A percentile compares a stretch with the other conserved stretches of the same genome.
phyloP scores from a whole-genome alignment of 1,140 invertebrate species.

The Magallana gigas region DNA sequence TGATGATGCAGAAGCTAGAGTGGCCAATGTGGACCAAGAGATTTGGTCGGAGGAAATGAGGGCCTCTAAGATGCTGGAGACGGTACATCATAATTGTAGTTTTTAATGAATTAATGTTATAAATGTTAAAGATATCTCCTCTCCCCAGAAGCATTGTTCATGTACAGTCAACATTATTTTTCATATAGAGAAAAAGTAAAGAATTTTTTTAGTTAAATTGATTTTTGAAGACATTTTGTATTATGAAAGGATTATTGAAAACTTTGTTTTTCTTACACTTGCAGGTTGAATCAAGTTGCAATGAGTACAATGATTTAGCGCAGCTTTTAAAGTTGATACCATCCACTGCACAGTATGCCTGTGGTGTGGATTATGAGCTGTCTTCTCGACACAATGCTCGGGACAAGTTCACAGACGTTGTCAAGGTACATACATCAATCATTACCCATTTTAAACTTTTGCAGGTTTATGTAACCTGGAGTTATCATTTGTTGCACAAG shows the following conservation, averaged over 20 bases:
- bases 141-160: too few relatives aligned
- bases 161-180: too few relatives aligned
- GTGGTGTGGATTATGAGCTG: conserved; percentile 69
- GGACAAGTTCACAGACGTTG: conserved; percentile 5
- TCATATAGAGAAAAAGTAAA: too few relatives aligned
- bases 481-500: too few relatives aligned
- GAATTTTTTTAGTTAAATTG: too few relatives aligned
- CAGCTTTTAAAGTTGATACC: conserved; percentile 70
- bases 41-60: conserved; percentile 71
- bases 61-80: conserved; percentile 68
- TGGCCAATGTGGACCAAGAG: conserved; percentile 64
- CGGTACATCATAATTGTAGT: conserved; percentile 54
- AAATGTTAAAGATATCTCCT: too few relatives aligned
- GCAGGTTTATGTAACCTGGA: too few relatives aligned
- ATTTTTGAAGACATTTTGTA: too few relatives aligned
- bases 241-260: too few relatives aligned
- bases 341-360: conserved; percentile 67
- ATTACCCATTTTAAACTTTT: too few relatives aligned
- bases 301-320: conserved; percentile 68
- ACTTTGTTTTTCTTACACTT: too few relatives aligned
- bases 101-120: background rate
- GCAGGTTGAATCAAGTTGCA: conserved; percentile 65
- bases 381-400: background rate
- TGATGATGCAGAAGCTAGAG: conserved; percentile 65
- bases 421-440: background rate